Base-by-base conservation (phyloP, 2,113 vertebrate genomes). In the Fulica atra region DNA sequence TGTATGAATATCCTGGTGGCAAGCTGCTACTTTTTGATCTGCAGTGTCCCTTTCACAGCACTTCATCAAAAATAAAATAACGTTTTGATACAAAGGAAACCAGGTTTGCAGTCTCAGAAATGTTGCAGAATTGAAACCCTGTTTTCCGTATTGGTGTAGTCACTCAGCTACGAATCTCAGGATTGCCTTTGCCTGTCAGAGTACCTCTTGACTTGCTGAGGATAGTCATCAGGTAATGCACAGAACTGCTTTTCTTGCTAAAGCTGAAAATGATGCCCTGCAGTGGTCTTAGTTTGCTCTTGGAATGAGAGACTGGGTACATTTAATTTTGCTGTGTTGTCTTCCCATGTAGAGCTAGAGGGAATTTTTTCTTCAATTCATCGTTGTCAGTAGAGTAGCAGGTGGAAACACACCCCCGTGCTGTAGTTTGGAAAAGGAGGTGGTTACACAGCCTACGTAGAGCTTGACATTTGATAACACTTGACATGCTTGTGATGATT, bases 381-480 rank as follows among this genome's bases (percentile, higher is more conserved):
- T 61, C 17, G 2, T 38, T 86, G 44, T 78, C 36, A 48, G 8
- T 64, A 50, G 46, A 93, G 51, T 15, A 31, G 42, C 76, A 89
- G 79, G 81, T 86, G 76, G 71, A 60, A 79, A 76, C 28, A 54
- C 44, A 42, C 36, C 11, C 11, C 81, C 74, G 84, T 88, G 42
- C 81, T 72, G n/a, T 78, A 79, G 40, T 68, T 91, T 77, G 60
- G 51, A 77, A 80, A 64, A 87, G 60, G 51, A 23, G 53, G 66
- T 64, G 46, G 85, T 87, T 93, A 69, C 20, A 57, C 87, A 66
- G 80, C 86, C 92, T 95, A 88, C 68, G 2, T 46, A 51, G 65
- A 14, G 48, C 78, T 88, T 92, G 87, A 81, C 57, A 57, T 88
- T 79, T 93, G 77, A 56, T 97, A 95, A 65, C 31, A 57, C 38